Evolutionary conservation across 2,797 vertebrate species (phyloP).

Genomic region (Simalia tracyae): DNA sequence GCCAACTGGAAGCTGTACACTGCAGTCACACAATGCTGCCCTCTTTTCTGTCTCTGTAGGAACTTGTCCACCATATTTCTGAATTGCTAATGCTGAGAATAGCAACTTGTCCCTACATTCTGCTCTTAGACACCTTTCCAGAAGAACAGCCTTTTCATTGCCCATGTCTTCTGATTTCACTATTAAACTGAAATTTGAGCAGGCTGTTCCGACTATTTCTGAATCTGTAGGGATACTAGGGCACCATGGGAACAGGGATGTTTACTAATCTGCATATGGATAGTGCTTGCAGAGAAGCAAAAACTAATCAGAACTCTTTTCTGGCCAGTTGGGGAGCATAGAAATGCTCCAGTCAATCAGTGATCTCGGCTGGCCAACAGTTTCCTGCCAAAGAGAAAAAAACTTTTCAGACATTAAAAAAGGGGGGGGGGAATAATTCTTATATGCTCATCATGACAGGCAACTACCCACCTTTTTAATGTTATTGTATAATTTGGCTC

Average conservation of each 20-base stretch:
- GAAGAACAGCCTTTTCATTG: not conserved
- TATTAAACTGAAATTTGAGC: not conserved
- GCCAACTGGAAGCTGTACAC: not conserved
- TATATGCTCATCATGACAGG: not conserved
- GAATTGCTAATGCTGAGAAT: not conserved
- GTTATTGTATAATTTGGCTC: not conserved
- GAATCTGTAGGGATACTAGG: not conserved
- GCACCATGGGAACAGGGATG: not conserved
- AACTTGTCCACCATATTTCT: not conserved
- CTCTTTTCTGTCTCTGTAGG: not conserved
- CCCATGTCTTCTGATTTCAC: not conserved
- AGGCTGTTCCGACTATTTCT: not conserved
- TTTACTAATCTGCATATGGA: not conserved
- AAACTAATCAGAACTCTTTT: not conserved
- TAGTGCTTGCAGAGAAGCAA: not conserved
- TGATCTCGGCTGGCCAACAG: not conserved
- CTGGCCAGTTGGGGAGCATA: not conserved
- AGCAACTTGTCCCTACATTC: not conserved
- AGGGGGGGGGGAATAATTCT: not conserved
- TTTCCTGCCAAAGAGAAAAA: not conserved
- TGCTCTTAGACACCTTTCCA: not conserved
- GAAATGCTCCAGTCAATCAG: not conserved
- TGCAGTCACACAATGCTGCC: not conserved
- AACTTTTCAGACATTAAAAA: not conserved
- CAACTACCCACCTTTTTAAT: not conserved